Evolutionary conservation across 53 echinoderm and acorn worm genomes (phyloP).

Genomic region (Crossaster papposus): DNA sequence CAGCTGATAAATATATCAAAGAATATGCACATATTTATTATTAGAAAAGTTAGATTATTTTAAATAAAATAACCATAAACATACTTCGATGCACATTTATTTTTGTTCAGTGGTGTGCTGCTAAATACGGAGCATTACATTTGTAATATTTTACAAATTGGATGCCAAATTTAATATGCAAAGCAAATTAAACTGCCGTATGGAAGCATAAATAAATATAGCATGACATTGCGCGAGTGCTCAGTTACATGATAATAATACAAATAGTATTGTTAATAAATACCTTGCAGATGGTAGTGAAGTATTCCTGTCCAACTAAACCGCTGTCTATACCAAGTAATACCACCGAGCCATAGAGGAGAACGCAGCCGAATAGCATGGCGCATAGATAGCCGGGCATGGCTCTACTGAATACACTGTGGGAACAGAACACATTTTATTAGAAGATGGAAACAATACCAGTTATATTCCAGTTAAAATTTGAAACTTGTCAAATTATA

Average conservation of each 20-base stretch:
- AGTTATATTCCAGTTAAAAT: too few species aligned
- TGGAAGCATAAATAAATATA: too few species aligned
- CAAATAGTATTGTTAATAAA: background rate
- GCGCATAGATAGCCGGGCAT: constrained; percentile 40
- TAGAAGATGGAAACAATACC: too few species aligned
- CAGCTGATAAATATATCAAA: constrained; percentile 44
- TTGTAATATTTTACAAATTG: too few species aligned
- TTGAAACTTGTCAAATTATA: too few species aligned
- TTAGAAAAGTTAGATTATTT: background rate
- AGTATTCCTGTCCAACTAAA: constrained; percentile 60
- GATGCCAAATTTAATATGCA: too few species aligned
- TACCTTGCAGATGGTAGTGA: constrained; percentile 68
- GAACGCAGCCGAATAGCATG: constrained; percentile 34
- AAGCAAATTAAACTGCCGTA: too few species aligned
- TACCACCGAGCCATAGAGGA: constrained; percentile 53
- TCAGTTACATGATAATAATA: background rate
- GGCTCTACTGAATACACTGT: constrained; percentile 17
- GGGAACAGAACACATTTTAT: background rate
- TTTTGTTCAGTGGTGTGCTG: too few species aligned
- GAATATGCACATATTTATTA: background rate
- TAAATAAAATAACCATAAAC: too few species aligned
- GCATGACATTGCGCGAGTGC: background rate
- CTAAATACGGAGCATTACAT: too few species aligned
- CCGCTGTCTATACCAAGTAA: constrained; percentile 72
- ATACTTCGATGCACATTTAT: too few species aligned